These are phyloP conservation scores for Lomographa bimaculata DNA, from an alignment of 2,888 invertebrate species.

Conservation along the genomic window DNA sequence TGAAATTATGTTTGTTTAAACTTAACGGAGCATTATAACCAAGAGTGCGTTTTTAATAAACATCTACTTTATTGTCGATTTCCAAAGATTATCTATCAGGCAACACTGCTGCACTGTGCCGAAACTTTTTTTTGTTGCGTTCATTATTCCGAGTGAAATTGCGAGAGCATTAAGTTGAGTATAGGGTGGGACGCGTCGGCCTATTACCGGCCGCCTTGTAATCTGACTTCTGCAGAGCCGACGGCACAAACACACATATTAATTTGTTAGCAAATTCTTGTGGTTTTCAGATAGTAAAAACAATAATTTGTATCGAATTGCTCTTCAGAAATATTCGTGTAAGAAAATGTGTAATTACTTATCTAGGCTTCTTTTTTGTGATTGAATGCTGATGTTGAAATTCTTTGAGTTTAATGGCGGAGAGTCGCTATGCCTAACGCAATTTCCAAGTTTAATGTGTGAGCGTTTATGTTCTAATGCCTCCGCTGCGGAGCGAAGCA, in stretches of 20 bases:
- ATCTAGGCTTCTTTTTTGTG: too few species aligned
- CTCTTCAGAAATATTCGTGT: conserved; percentile 4
- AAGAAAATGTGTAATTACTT: too few species aligned
- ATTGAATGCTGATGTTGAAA: not conserved
- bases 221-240: conserved; percentile 67
- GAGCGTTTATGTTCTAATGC: conserved; percentile 8
- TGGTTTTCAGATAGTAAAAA: conserved; percentile 43
- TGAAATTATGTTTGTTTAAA: too few species aligned
- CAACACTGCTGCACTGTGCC: conserved; percentile 10
- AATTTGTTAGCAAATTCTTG: conserved; percentile 71
- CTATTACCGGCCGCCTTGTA: conserved; percentile 76
- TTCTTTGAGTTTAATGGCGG: conserved; percentile 5
- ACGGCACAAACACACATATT: conserved; percentile 56
- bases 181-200: conserved; percentile 76
- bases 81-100: conserved; percentile 32
- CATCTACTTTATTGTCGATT: conserved; percentile 5
- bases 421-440: conserved; percentile 2
- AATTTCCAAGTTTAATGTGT: conserved; percentile 8
- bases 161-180: conserved; percentile 83
- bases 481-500: not conserved
- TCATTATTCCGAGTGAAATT: conserved; percentile 82
- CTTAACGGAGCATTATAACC: too few species aligned
- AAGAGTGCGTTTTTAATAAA: too few species aligned
- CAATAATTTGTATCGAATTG: conserved; percentile 15
- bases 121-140: conserved; percentile 75